Conservation (phyloP, 2,888 invertebrate genomes). For the Euzetes globulus region DNA sequence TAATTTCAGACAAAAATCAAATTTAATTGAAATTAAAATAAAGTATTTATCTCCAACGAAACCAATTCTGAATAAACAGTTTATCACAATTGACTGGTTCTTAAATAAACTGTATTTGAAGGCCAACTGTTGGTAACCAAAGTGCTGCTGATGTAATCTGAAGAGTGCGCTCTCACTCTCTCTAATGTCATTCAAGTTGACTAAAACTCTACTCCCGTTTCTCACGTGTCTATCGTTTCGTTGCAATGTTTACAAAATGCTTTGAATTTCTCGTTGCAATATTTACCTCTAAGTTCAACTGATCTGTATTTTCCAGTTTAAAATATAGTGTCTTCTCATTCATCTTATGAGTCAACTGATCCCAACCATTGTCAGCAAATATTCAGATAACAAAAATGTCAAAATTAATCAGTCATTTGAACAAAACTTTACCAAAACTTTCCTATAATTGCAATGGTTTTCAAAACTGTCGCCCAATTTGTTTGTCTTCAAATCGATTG, state of each 20-base stretch:
- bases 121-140: conserved; percentile 14
- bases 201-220: background rate
- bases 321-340: background rate
- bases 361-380: background rate
- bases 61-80: conserved; percentile 7
- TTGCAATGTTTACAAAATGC: background rate
- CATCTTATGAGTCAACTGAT: background rate
- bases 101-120: conserved; percentile 10
- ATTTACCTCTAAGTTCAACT: background rate
- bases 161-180: conserved; percentile 20
- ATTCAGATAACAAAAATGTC: background rate
- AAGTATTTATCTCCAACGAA: background rate
- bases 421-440: background rate
- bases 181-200: background rate
- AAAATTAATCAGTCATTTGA: background rate
- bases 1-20: background rate
- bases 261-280: background rate
- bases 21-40: background rate
- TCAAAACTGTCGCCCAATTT: background rate
- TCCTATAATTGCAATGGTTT: background rate
- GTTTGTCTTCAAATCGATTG: background rate
- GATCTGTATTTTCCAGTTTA: background rate
- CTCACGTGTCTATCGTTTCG: conserved; percentile 15
- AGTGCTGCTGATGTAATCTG: background rate
- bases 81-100: background rate